phyloP scores from a whole-genome alignment of 2,113 vertebrate species.

The Lota lota region DNA sequence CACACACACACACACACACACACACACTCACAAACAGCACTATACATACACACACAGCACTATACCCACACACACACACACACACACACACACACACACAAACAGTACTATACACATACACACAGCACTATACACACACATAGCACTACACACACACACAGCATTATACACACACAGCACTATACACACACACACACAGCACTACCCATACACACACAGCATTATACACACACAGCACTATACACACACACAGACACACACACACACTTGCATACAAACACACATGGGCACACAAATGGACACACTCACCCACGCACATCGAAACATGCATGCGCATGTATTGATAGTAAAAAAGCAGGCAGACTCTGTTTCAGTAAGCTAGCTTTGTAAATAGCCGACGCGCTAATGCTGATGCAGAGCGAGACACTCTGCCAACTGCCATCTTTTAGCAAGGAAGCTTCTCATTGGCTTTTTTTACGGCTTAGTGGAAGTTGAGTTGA shows the following conservation, averaged over 20 bases:
- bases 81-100: no score
- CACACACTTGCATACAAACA: no score
- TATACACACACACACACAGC: slow-evolving; percentile 20
- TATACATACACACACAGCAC: no score
- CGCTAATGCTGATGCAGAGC: slow-evolving; percentile 28
- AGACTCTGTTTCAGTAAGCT: slow-evolving; percentile 23
- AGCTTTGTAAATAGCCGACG: slow-evolving; percentile 41
- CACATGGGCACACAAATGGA: no score
- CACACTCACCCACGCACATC: no score
- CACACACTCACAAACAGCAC: no score
- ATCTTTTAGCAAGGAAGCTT: slow-evolving; percentile 5
- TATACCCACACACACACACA: no score
- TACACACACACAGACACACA: no score
- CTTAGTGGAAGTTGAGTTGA: no score
- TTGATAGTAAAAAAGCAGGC: slow-evolving; percentile 20
- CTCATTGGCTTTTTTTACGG: not conserved
- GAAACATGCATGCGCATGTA: no score
- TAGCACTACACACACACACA: slow-evolving; percentile 22
- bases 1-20: slow-evolving; percentile 6
- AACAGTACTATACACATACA: slow-evolving; percentile 25
- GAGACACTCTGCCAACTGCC: slow-evolving; percentile 19
- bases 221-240: not conserved
- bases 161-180: slow-evolving; percentile 20
- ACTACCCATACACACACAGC: not conserved
- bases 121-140: slow-evolving; percentile 13